Evolutionary conservation across 2,888 invertebrate genomes (phyloP).

Genomic region (Pseudeuparius sepicola): DNA sequence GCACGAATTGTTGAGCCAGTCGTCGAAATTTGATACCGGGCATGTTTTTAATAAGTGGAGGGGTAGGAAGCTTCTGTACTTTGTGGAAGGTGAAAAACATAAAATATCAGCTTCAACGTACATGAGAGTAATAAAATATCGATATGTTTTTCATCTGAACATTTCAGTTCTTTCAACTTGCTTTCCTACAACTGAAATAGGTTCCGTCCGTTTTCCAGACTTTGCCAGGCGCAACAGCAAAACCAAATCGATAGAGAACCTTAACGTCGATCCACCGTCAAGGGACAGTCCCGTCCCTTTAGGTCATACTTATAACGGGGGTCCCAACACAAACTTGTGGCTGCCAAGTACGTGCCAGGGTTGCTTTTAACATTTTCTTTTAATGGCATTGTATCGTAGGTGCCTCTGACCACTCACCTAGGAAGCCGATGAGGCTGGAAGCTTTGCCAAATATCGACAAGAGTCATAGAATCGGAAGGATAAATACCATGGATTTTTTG

Average conservation of each 20-base stretch:
- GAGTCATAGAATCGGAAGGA: slow-evolving; percentile 25
- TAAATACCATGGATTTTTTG: slow-evolving; percentile 31
- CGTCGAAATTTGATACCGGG: slow-evolving; percentile 43
- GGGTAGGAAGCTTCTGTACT: no score
- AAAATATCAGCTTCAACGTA: background rate
- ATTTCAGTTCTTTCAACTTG: no score
- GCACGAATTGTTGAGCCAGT: slow-evolving; percentile 48
- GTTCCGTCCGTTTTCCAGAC: slow-evolving; percentile 29
- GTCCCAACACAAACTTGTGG: no score
- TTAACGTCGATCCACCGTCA: slow-evolving; percentile 21
- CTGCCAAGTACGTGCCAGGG: no score
- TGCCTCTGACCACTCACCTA: no score
- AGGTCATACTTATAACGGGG: no score
- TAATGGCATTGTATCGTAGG: no score
- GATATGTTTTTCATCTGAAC: no score
- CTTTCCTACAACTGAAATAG: no score
- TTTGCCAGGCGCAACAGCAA: slow-evolving; percentile 32
- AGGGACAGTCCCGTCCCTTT: no score
- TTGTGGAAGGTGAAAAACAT: no score
- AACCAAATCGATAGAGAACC: slow-evolving; percentile 29
- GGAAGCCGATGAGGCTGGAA: slow-evolving; percentile 35
- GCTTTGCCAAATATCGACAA: slow-evolving; percentile 37
- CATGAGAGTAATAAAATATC: background rate
- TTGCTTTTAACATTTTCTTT: no score
- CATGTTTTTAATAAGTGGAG: slow-evolving; percentile 46